These are phyloP conservation scores for Allophyes oxyacanthae DNA, from an alignment of 2,888 invertebrate genomes.

Conservation along the genomic window DNA sequence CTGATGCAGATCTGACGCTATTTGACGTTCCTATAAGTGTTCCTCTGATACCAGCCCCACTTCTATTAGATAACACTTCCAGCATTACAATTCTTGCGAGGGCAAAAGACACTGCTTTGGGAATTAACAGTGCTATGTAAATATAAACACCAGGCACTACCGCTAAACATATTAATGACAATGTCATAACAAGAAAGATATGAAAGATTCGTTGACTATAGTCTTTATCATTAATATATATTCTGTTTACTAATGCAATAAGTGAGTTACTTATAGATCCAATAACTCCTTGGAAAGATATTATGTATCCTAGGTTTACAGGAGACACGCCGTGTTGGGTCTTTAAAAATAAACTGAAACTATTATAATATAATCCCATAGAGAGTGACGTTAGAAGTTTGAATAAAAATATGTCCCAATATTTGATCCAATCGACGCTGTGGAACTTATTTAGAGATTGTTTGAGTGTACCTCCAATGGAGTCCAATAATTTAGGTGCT, in stretches of 20 bases:
- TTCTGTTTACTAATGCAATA: conserved; percentile 76
- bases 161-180: conserved; percentile 78
- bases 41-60: conserved; percentile 84
- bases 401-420: conserved; percentile 86
- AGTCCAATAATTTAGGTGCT: conserved; percentile 57
- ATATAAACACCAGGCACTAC: conserved; percentile 72
- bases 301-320: conserved; percentile 86
- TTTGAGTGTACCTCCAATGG: conserved; percentile 57
- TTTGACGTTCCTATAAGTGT: conserved; percentile 88
- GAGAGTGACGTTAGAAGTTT: conserved; percentile 85
- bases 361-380: conserved; percentile 83
- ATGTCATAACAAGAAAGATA: conserved; percentile 77
- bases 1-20: conserved; percentile 87
- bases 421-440: conserved; percentile 83
- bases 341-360: conserved; percentile 81
- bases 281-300: conserved; percentile 84
- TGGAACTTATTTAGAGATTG: conserved; percentile 78
- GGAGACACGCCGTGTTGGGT: conserved; percentile 82
- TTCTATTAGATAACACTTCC: conserved; percentile 84
- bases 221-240: conserved; percentile 77
- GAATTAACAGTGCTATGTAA: conserved; percentile 79
- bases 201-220: conserved; percentile 79
- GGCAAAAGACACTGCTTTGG: conserved; percentile 82
- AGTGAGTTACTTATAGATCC: conserved; percentile 77
- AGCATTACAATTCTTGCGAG: conserved; percentile 82